Evolutionary conservation across 2,113 vertebrate genomes (phyloP), one percentile per base, ranked within the genome.

Genomic region (Smithornis capensis): DNA sequence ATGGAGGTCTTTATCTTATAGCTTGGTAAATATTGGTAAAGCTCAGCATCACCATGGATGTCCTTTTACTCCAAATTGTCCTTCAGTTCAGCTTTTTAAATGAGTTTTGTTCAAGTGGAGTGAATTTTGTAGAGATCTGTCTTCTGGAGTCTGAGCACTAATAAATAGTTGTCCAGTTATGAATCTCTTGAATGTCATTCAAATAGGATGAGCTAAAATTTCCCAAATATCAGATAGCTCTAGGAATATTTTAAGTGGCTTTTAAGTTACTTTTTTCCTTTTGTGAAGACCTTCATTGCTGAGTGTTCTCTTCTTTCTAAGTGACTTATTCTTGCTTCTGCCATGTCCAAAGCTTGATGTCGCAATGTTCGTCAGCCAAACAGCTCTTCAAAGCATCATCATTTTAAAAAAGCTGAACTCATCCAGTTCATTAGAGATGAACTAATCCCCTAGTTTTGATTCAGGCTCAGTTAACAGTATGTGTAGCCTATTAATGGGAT

Each of bases 101-200:
- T 29, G 6, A 8, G 10, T 53, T 70, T n/a, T 83, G 22, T 60
- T 55, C 55, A 45, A 63, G 23, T 29, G 45, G 28, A 73, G 33
- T 29, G 56, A 57, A 44, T 82, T 78, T 70, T 44, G 31, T 55
- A 50, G 55, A 55, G 16, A 33, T 55, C 24, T 47, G 0, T 71
- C 22, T 81, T 62, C 37, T 40, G 37, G 37, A 63, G 18, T 40
- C 93, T 95, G 86, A 96, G 80, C 93, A 83, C 81, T 95, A 81
- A 49, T 37, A 89, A 82, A 82, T 75, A 62, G 67, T 67, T 93
- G 27, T 71, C 87, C 93, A 94, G 35, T 75, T 91, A 74, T 67
- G 76, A 96, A 85, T 42, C 57, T 91, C 53, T 94, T 97, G 42
- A 35, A 35, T 82, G 71, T 49, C 47, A 68, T 69, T 80, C 73